Conservation (phyloP, 1,140 invertebrate genomes). For the Diabrotica virgifera region DNA sequence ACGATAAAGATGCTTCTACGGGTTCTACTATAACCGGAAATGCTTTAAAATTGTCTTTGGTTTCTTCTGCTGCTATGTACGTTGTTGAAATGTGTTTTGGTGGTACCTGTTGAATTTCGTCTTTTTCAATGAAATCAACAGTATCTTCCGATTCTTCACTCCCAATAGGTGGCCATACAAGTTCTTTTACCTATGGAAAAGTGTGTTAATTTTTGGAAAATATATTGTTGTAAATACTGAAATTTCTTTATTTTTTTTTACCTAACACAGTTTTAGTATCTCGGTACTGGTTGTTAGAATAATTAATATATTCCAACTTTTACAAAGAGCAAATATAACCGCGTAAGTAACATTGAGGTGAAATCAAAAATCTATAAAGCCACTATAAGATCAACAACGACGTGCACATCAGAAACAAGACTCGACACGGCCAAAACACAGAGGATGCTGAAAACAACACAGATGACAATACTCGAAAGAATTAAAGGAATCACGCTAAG, state of each 20-base stretch:
- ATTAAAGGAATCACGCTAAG: too few relatives aligned
- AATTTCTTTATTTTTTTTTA: not conserved
- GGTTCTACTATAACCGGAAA: constrained; percentile 5
- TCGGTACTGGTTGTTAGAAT: too few relatives aligned
- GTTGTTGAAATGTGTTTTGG: not conserved
- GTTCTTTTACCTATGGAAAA: not conserved
- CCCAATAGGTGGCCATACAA: not conserved
- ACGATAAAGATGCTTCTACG: not conserved
- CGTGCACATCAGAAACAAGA: too few relatives aligned
- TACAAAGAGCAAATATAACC: too few relatives aligned
- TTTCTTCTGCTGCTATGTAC: constrained; percentile 12
- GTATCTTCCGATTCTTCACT: too few relatives aligned
- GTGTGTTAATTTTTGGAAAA: not conserved
- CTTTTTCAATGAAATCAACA: not conserved
- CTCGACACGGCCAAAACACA: too few relatives aligned
- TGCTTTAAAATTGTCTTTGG: not conserved
- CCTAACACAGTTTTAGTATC: not conserved
- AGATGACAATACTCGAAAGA: too few relatives aligned
- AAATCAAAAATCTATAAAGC: too few relatives aligned
- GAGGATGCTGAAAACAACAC: too few relatives aligned
- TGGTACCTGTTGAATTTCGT: not conserved
- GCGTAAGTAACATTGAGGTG: too few relatives aligned
- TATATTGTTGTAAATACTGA: not conserved
- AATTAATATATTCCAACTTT: too few relatives aligned
- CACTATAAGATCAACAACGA: too few relatives aligned